A percentile compares a stretch with the other conserved stretches of the same genome.
phyloP scores from a whole-genome alignment of 1,140 invertebrate species.

The Sarcophaga peregrina region DNA sequence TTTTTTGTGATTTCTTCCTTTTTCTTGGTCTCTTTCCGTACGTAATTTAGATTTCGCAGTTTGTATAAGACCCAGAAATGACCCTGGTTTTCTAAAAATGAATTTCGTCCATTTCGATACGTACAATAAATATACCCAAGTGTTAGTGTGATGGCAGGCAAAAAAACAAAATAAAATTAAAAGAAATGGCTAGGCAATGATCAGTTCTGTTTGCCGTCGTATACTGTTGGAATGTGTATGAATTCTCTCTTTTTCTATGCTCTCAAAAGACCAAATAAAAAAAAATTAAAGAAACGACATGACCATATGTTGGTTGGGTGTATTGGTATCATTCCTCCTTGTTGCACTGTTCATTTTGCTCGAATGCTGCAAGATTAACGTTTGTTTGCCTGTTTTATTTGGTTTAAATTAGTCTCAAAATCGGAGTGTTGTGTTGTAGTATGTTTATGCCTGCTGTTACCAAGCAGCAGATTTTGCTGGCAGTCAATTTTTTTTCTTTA shows the following conservation, averaged over 20 bases:
- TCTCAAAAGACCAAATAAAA: background rate
- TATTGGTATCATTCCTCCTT: constrained; percentile 22
- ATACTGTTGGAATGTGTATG: background rate
- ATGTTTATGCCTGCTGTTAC: constrained; percentile 26
- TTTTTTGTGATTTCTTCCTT: background rate
- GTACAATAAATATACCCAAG: background rate
- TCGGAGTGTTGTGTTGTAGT: background rate
- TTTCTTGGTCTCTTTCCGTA: too few species aligned
- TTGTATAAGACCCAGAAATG: constrained; percentile 25
- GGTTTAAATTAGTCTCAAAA: background rate
- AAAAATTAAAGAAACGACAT: background rate
- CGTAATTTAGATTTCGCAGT: background rate
- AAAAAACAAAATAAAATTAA: background rate
- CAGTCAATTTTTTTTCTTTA: constrained; percentile 26
- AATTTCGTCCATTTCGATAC: constrained; percentile 42
- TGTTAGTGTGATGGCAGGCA: background rate
- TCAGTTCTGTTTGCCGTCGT: background rate
- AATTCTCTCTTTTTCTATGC: background rate
- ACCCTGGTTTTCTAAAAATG: constrained; percentile 65
- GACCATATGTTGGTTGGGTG: constrained; percentile 34
- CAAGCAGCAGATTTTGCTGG: constrained; percentile 32
- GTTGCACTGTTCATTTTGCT: background rate
- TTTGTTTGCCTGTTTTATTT: constrained; percentile 18
- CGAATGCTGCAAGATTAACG: constrained; percentile 16
- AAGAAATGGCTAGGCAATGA: constrained; percentile 6